Base-by-base conservation (phyloP, 2,113 vertebrate species). In the Platichthys flesus region DNA sequence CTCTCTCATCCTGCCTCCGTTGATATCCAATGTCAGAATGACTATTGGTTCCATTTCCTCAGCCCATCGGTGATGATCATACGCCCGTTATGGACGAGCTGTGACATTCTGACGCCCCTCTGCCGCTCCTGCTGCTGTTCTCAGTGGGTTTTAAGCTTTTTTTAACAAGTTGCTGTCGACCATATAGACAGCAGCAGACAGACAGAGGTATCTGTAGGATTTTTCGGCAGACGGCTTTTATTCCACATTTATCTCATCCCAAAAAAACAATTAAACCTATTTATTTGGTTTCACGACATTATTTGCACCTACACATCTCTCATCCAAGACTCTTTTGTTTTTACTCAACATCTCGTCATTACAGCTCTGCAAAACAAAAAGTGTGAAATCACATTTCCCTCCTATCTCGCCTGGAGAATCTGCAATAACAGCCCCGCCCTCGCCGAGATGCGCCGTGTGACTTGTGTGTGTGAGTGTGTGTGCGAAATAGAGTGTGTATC, bases 341-440 rank as follows among this genome's bases (percentile, higher is more conserved):
- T 70, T 67, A 83, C 55, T 20, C 74, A 76, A 75, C 76, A 66
- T 59, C 75, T 78, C 47, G 20, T 71, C 68, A 74, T 79, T 83
- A 37, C 45, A 67, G 64, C 85, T 81, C 76, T 21, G 74, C 62
- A 74, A 79, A 86, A 81, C 67, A 79, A 81, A 89, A 74, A 76
- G 85, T 87, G 83, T 85, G 82, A 87, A 85, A 87, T 82, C 86
- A 82, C 73, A 84, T 88, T 85, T 87, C 74, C 78, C 31, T 72
- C 82, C 72, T 76, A 83, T 85, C 83, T 89, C 62, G 68, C 66
- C 73, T 81, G 76, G 75, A 76, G 62, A 84, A 84, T 91, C 78
- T 85, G 83, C 85, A 81, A 76, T 86, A 87, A 91, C 85, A 78
- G 47, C 71, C 78, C 74, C 76, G 24, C 76, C 79, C 73, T 76